Conservation (phyloP, 2,113 vertebrate species). For the Isichthys henryi region DNA sequence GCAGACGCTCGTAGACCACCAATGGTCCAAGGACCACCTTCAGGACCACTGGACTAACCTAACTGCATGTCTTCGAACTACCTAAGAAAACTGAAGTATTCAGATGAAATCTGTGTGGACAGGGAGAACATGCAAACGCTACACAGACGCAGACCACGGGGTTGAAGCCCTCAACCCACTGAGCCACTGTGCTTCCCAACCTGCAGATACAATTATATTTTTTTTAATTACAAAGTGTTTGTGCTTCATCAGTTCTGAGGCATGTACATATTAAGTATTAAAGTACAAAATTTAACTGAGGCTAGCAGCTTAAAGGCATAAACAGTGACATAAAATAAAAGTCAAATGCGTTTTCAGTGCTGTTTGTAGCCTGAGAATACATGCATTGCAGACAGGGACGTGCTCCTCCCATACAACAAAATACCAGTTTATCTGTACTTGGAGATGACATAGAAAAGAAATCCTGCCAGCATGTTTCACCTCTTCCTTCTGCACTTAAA, state of each 20-base stretch:
- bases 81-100: background rate
- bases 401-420: background rate
- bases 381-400: background rate
- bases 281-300: background rate
- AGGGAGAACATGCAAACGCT: background rate
- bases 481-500: background rate
- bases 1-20: background rate
- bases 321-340: background rate
- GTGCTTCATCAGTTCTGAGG: background rate
- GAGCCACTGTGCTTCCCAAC: background rate
- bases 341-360: background rate
- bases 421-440: background rate
- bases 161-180: background rate
- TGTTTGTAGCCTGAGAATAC: background rate
- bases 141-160: background rate
- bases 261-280: background rate
- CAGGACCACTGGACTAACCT: background rate
- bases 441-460: background rate
- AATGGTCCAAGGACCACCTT: background rate
- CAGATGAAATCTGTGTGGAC: background rate
- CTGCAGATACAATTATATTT: background rate
- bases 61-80: background rate
- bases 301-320: background rate
- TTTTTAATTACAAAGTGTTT: background rate
- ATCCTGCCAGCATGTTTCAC: background rate